phyloP scores from a whole-genome alignment of 2,113 vertebrate species.

The Myocastor coypus region DNA sequence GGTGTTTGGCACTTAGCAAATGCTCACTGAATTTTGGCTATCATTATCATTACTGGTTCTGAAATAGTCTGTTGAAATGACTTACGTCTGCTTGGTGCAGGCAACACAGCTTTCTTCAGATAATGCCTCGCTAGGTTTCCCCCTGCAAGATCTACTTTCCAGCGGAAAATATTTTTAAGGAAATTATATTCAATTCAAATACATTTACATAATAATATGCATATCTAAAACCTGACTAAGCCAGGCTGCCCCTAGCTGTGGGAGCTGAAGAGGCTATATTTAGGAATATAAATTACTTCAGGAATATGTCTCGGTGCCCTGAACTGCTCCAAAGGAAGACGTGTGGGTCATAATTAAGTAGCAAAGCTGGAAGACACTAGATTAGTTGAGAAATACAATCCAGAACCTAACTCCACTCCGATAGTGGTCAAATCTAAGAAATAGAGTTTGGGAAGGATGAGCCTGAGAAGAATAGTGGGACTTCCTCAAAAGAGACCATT shows the following conservation, averaged over 20 bases:
- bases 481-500: background rate
- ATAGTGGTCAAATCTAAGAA: slow-evolving; percentile 30
- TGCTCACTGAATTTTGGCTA: background rate
- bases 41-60: background rate
- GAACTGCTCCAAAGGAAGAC: slow-evolving; percentile 65
- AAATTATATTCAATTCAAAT: slow-evolving; percentile 77
- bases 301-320: slow-evolving; percentile 62
- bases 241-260: slow-evolving; percentile 77
- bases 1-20: background rate
- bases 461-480: background rate
- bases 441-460: background rate
- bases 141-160: slow-evolving; percentile 68
- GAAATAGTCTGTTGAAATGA: background rate
- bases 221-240: slow-evolving; percentile 78
- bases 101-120: slow-evolving; percentile 60
- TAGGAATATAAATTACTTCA: slow-evolving; percentile 80
- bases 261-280: slow-evolving; percentile 74
- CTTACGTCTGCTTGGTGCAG: background rate
- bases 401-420: background rate
- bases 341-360: slow-evolving; percentile 42
- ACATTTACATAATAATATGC: slow-evolving; percentile 82
- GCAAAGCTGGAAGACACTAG: slow-evolving; percentile 53
- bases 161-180: slow-evolving; percentile 73
- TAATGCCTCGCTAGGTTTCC: slow-evolving; percentile 49
- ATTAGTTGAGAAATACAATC: slow-evolving; percentile 54